phyloP scores from a whole-genome alignment of 2,113 vertebrate species.

The Ardeotis arabs region DNA sequence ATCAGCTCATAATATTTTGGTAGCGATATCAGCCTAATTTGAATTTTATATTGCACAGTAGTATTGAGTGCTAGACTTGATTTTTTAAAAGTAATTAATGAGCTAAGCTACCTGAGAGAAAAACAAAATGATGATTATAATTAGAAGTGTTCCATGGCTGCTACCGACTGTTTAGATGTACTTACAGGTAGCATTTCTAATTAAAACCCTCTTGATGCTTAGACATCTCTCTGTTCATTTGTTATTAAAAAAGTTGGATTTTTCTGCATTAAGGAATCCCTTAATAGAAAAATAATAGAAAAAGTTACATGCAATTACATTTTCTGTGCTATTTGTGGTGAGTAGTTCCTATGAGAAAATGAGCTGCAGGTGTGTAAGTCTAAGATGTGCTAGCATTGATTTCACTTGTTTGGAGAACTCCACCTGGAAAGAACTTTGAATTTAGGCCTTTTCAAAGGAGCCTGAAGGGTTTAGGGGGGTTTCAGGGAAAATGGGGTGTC shows the following conservation, averaged over 20 bases:
- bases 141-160: constrained; percentile 68
- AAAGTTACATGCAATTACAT: constrained; percentile 63
- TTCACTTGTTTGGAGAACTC: background rate
- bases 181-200: constrained; percentile 73
- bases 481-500: background rate
- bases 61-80: constrained; percentile 38
- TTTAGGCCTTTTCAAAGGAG: background rate
- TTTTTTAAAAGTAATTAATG: constrained; percentile 69
- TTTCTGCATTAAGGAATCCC: constrained; percentile 42
- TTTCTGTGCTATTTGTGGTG: constrained; percentile 27
- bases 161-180: constrained; percentile 68
- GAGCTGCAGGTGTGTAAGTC: constrained; percentile 43
- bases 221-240: constrained; percentile 47
- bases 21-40: constrained; percentile 20
- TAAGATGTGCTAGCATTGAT: background rate
- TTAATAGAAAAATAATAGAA: constrained; percentile 66
- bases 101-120: constrained; percentile 67
- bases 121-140: constrained; percentile 74
- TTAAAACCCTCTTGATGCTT: constrained; percentile 67
- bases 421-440: background rate
- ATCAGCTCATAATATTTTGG: constrained; percentile 44
- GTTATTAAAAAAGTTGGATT: constrained; percentile 26
- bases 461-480: background rate
- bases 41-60: constrained; percentile 53
- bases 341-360: constrained; percentile 39